A percentile compares a stretch with the other conserved stretches of the same genome.
Evolutionary conservation across 2,797 vertebrate genomes (phyloP).

Genomic region (Botia kubotai): DNA sequence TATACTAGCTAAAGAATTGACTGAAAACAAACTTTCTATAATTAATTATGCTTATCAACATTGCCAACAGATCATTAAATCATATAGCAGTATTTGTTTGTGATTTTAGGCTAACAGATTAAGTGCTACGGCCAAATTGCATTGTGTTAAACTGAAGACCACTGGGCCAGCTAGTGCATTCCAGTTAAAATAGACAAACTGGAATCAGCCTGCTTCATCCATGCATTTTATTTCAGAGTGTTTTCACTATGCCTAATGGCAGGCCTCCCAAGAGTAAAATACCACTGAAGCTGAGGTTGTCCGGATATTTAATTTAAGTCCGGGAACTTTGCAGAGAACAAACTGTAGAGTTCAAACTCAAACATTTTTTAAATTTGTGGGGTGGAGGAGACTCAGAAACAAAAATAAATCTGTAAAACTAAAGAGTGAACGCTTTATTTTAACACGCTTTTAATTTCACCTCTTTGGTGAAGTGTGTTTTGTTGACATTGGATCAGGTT

Average conservation of each 20-base stretch:
- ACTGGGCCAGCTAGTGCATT: background rate
- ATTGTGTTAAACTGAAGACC: constrained; percentile 11
- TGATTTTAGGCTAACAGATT: constrained; percentile 22
- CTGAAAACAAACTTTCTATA: constrained; percentile 14
- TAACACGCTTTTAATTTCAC: background rate
- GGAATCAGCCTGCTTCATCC: constrained; percentile 15
- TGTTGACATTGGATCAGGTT: constrained; percentile 56
- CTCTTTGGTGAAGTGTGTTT: background rate
- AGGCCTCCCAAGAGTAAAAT: constrained; percentile 21
- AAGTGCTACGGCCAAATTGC: background rate
- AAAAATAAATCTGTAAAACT: constrained; percentile 48
- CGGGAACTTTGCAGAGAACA: background rate
- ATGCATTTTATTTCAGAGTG: constrained; percentile 19
- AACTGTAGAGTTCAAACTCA: constrained; percentile 46
- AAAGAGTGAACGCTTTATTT: constrained; percentile 27
- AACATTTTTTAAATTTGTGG: constrained; percentile 32
- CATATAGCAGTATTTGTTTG: constrained; percentile 27
- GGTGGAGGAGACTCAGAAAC: constrained; percentile 41
- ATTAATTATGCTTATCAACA: background rate
- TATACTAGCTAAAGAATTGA: background rate
- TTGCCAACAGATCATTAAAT: constrained; percentile 23
- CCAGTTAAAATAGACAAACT: constrained; percentile 28
- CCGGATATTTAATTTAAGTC: no score
- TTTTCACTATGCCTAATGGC: background rate
- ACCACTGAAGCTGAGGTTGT: background rate